These are phyloP conservation scores for Cranoglanis bouderius DNA, from an alignment of 2,113 vertebrate genomes.

Conservation along the genomic window DNA sequence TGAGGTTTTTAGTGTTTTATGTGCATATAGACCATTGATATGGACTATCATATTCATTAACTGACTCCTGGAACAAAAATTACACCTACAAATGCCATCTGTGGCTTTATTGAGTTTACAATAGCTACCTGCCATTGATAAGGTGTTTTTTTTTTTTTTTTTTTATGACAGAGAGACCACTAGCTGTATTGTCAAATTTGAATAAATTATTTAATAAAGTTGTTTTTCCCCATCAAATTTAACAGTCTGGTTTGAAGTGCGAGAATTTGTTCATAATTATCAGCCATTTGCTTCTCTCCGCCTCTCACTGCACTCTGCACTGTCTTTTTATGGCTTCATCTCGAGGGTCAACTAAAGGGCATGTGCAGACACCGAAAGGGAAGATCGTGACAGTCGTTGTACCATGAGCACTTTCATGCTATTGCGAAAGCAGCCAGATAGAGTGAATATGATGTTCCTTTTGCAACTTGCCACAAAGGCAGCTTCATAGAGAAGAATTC, in stretches of 20 bases:
- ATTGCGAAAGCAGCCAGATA: background rate
- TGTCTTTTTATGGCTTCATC: background rate
- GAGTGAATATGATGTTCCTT: background rate
- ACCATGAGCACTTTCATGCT: background rate
- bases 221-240: background rate
- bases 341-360: background rate
- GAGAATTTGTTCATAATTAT: background rate
- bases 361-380: background rate
- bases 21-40: background rate
- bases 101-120: background rate
- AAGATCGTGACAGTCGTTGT: background rate
- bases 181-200: too few species aligned
- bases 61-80: slow-evolving; percentile 23
- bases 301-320: background rate
- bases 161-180: background rate
- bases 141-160: too few species aligned
- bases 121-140: background rate
- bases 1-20: slow-evolving; percentile 16
- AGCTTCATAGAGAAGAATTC: background rate
- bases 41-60: background rate
- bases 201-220: background rate
- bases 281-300: background rate
- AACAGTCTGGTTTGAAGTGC: background rate
- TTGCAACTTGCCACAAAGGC: background rate
- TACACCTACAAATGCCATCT: background rate